Conservation (phyloP, 2,888 invertebrate genomes). For the Thelaira solivaga region DNA sequence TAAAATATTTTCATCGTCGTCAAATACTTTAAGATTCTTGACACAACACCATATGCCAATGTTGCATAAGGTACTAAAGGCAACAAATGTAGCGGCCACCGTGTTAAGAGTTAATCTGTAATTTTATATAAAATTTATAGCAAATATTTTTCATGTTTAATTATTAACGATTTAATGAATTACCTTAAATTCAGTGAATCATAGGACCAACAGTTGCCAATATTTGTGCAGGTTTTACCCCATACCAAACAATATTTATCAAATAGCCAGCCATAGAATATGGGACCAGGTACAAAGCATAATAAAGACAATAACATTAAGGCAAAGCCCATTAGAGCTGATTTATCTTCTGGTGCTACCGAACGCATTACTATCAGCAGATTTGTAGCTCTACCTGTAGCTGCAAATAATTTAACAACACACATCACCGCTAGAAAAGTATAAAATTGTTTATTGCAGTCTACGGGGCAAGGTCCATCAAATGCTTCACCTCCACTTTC, state of each 20-base stretch:
- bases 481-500: slow-evolving; percentile 76
- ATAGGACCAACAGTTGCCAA: slow-evolving; percentile 86
- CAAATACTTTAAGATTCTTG: slow-evolving; percentile 83
- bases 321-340: slow-evolving; percentile 84
- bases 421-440: slow-evolving; percentile 80
- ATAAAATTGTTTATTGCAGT: slow-evolving; percentile 80
- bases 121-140: background rate
- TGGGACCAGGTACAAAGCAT: slow-evolving; percentile 86
- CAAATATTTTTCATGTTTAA: background rate
- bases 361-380: slow-evolving; percentile 82
- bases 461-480: slow-evolving; percentile 80
- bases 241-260: slow-evolving; percentile 83
- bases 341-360: slow-evolving; percentile 85
- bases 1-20: slow-evolving; percentile 78
- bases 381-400: slow-evolving; percentile 81
- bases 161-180: no score
- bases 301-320: slow-evolving; percentile 83
- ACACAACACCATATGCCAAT: slow-evolving; percentile 83
- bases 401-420: slow-evolving; percentile 80
- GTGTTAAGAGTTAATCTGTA: slow-evolving; percentile 81
- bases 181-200: slow-evolving; percentile 80
- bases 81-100: slow-evolving; percentile 82
- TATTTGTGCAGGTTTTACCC: slow-evolving; percentile 84
- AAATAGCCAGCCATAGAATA: slow-evolving; percentile 85
- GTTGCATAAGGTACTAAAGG: slow-evolving; percentile 83